phyloP scores from a whole-genome alignment of 1,140 invertebrate species.

The Brachionus plicatilis region DNA sequence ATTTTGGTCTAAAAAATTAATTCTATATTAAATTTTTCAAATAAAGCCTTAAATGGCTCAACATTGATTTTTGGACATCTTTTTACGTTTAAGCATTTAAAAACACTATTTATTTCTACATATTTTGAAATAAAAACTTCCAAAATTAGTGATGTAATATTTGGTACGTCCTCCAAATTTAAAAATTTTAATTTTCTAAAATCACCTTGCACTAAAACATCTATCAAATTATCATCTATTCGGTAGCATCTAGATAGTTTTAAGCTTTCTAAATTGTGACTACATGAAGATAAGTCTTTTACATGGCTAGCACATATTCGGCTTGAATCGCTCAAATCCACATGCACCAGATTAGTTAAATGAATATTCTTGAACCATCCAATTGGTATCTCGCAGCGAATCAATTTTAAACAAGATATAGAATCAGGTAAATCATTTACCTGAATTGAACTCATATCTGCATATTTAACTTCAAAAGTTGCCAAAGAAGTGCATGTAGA shows the following conservation, averaged over 20 bases:
- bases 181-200: conserved; percentile 2
- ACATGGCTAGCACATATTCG: neutral
- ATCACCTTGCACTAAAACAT: neutral
- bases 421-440: neutral
- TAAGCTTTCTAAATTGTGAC: neutral
- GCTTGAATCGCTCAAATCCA: neutral
- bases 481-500: neutral
- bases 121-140: neutral
- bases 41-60: neutral
- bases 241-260: neutral
- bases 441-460: neutral
- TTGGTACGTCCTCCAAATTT: neutral
- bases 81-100: conserved; percentile 20
- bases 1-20: neutral
- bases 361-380: neutral
- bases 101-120: neutral
- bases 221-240: neutral
- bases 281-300: neutral
- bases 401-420: neutral
- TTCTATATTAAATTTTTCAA: neutral
- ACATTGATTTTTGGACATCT: neutral
- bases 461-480: neutral
- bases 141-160: neutral
- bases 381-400: neutral
- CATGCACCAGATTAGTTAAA: neutral